Evolutionary conservation across 2,113 vertebrate species (phyloP).

Genomic region (Paralichthys olivaceus): DNA sequence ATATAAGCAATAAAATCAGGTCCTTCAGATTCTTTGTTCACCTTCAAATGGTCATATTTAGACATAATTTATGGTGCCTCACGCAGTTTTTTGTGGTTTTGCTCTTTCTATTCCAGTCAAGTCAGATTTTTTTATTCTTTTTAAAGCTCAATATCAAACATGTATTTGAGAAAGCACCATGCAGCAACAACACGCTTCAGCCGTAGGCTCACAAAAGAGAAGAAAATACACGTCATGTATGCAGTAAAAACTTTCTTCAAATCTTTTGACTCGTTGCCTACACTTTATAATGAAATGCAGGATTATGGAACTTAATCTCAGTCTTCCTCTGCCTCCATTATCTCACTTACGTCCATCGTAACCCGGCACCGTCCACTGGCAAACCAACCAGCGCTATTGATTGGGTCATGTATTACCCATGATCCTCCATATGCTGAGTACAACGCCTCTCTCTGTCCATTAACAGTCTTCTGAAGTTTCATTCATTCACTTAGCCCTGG

Average conservation of each 20-base stretch:
- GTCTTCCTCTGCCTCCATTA: slow-evolving; percentile 33
- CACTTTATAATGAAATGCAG: slow-evolving; percentile 10
- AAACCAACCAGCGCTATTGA: slow-evolving; percentile 75
- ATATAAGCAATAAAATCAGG: too few species aligned
- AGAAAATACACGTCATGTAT: too few species aligned
- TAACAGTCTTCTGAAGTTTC: slow-evolving; percentile 74
- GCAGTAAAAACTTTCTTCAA: background rate
- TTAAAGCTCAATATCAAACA: background rate
- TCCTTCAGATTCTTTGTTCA: too few species aligned
- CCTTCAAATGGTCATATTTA: too few species aligned
- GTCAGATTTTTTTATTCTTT: background rate
- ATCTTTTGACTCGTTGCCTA: background rate
- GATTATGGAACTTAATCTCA: slow-evolving; percentile 27
- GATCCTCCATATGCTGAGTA: slow-evolving; percentile 75
- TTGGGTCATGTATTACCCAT: slow-evolving; percentile 73
- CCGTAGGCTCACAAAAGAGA: too few species aligned
- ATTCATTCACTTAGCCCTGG: slow-evolving; percentile 74
- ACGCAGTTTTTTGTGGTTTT: too few species aligned
- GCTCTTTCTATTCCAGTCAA: background rate
- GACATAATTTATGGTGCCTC: background rate
- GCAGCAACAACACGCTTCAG: background rate
- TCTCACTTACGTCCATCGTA: slow-evolving; percentile 49
- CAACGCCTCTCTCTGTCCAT: slow-evolving; percentile 76
- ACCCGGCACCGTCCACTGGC: slow-evolving; percentile 68
- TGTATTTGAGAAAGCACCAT: too few species aligned